Conservation (phyloP, 37 sponge, comb jelly and placozoan genomes). For the Oscarella lobularis region DNA sequence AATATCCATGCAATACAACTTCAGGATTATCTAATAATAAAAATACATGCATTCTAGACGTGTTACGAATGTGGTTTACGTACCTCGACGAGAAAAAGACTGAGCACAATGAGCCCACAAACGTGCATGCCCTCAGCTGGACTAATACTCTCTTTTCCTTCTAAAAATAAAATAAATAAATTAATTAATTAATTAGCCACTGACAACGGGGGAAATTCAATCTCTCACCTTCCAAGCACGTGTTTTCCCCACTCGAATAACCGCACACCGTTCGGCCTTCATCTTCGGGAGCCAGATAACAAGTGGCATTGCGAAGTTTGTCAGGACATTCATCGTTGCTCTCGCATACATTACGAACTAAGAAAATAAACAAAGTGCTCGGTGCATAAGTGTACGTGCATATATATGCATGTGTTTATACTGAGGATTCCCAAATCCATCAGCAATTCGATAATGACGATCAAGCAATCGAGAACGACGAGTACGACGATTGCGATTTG, state of each 20-base stretch:
- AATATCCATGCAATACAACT: conserved; percentile 59
- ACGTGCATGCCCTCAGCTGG: conserved; percentile 50
- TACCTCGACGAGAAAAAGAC: conserved; percentile 67
- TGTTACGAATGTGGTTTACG: not conserved
- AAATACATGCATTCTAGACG: not conserved
- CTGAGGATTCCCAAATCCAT: conserved; percentile 73
- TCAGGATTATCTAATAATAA: conserved; percentile 30
- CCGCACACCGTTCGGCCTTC: no score
- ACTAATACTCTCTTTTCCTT: conserved; percentile 15
- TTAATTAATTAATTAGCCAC: no score
- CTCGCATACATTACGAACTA: not conserved
- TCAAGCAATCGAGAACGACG: conserved; percentile 62
- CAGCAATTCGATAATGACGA: conserved; percentile 76
- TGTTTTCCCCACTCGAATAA: no score
- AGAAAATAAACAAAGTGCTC: not conserved
- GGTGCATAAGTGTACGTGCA: not conserved
- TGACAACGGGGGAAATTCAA: no score
- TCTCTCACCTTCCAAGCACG: no score
- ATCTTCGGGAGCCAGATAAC: no score
- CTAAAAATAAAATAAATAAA: not conserved
- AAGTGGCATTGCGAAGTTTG: no score
- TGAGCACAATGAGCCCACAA: conserved; percentile 39
- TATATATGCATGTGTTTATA: conserved; percentile 8
- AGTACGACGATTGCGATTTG: conserved; percentile 52
- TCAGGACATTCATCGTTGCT: not conserved